Evolutionary conservation across 2,797 vertebrate species (phyloP).

Genomic region (Phylloscopus collybita): DNA sequence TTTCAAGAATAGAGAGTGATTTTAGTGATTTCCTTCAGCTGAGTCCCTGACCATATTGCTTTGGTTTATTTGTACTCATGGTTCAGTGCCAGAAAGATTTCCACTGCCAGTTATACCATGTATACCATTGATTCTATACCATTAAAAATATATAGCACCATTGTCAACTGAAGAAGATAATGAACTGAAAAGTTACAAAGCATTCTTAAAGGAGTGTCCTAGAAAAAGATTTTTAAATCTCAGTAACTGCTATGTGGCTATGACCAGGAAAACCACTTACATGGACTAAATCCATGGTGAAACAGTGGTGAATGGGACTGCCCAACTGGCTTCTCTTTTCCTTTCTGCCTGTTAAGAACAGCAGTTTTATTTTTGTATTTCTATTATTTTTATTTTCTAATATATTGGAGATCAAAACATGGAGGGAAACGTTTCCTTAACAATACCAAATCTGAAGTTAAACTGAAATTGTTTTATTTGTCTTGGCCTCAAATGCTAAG

Average conservation of each 20-base stretch:
- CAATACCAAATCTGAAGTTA: background rate
- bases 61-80: background rate
- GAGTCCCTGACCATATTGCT: background rate
- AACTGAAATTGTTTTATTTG: background rate
- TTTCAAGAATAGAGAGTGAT: background rate
- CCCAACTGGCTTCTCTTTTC: background rate
- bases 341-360: background rate
- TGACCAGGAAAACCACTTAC: background rate
- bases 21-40: background rate
- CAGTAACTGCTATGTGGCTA: background rate
- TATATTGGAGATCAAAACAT: background rate
- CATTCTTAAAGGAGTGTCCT: background rate
- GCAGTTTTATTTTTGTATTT: background rate
- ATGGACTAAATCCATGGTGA: background rate
- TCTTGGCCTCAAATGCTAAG: background rate
- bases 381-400: background rate
- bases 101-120: background rate
- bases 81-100: background rate
- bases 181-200: background rate
- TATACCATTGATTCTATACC: background rate
- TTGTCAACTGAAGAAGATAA: background rate
- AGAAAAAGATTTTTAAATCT: background rate
- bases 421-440: background rate
- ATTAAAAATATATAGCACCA: background rate
- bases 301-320: background rate